Conservation (phyloP, 1,140 invertebrate genomes). For the Druon quercuslanigerum region DNA sequence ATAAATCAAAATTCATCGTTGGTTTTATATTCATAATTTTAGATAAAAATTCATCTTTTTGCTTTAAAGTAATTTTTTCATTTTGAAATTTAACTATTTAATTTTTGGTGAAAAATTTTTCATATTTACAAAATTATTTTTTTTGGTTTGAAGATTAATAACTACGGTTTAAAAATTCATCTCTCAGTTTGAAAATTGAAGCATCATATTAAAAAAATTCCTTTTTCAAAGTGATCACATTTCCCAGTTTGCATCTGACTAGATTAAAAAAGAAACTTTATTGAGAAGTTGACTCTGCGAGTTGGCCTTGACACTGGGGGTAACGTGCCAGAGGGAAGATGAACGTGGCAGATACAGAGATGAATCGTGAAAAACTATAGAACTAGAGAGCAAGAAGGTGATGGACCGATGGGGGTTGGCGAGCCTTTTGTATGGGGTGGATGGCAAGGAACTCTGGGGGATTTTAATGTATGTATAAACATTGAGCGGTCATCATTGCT, state of each 20-base stretch:
- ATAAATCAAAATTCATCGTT: too few species aligned
- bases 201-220: too few species aligned
- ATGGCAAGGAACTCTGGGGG: constrained; percentile 34
- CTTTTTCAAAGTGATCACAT: not conserved
- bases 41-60: too few species aligned
- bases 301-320: not conserved
- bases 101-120: too few species aligned
- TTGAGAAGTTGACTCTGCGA: not conserved
- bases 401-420: not conserved
- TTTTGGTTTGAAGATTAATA: too few species aligned
- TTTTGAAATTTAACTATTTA: too few species aligned
- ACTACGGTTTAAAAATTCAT: too few species aligned
- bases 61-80: too few species aligned
- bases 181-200: too few species aligned
- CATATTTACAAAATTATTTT: too few species aligned
- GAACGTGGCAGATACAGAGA: constrained; percentile 11
- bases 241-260: not conserved
- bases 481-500: constrained; percentile 54
- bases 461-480: constrained; percentile 63
- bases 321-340: constrained; percentile 1
- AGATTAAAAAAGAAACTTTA: not conserved
- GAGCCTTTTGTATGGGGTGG: constrained; percentile 30
- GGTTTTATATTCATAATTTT: too few species aligned
- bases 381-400: not conserved
- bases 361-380: constrained; percentile 14